Conservation (phyloP, 2,113 vertebrate species). For the Callospermophilus lateralis region DNA sequence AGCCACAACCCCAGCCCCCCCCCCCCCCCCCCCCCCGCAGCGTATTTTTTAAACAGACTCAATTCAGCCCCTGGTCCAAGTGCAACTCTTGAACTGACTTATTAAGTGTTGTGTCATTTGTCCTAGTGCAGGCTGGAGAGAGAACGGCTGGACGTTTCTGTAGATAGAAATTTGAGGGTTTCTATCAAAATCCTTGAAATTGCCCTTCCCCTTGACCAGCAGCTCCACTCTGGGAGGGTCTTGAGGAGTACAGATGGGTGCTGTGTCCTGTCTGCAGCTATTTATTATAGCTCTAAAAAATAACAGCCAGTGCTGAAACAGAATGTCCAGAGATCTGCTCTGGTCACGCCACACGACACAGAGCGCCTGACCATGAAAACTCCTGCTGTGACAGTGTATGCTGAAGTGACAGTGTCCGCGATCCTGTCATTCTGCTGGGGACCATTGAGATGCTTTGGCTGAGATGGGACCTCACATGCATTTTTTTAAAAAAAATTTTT, state of each 20-base stretch:
- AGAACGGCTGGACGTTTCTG: neutral
- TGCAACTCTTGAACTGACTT: neutral
- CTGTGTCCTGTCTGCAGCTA: neutral
- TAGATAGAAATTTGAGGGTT: neutral
- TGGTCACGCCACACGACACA: neutral
- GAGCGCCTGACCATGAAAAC: rapidly evolving
- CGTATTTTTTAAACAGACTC: neutral
- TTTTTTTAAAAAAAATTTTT: too few species aligned
- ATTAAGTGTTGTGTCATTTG: neutral
- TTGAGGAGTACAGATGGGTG: neutral
- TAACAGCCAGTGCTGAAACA: neutral
- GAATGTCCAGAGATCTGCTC: neutral
- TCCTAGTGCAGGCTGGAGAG: neutral
- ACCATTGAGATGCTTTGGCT: too few species aligned
- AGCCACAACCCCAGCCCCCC: too few species aligned
- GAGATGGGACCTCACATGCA: neutral
- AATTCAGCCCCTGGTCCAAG: too few species aligned
- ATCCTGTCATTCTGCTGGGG: too few species aligned
- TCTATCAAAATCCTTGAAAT: neutral
- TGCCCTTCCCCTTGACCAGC: neutral
- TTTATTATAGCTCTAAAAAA: neutral
- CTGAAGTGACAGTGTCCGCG: rapidly evolving
- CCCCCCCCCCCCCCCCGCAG: too few species aligned
- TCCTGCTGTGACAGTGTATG: neutral
- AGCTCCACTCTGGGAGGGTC: neutral